Base-by-base conservation (phyloP, 2,113 vertebrate genomes). In the Muntiacus muntjak region DNA sequence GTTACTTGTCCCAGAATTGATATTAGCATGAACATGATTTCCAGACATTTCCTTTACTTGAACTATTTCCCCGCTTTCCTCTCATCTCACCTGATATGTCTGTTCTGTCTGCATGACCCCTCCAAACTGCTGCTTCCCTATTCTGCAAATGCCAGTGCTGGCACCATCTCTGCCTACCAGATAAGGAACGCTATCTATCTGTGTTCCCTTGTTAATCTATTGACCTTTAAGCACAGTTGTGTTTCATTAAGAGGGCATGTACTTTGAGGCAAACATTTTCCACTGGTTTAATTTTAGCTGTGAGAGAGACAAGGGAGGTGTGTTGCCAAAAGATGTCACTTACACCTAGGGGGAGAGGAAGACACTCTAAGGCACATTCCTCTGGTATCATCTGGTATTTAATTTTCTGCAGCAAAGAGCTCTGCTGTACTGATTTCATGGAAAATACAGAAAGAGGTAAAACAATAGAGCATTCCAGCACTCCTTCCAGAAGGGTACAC, bases 261-360 rank as follows among this genome's bases (percentile, higher is more conserved):
- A 79, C 89, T 97, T 97, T 86, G 92, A 98, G 89, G 84, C 87
- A 97, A 97, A 97, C n/a, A 94, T 97, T 97, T 95, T 91, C 93
- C 93, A 93, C 96, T 97, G 91, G 93, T 97, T 97, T 98, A 97
- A 98, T 98, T 97, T 98, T 98, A 97, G 96, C 96, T 60, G 12
- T 89, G 40, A 91, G 90, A 86, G 78, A 36, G 13, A 93, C 94
- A 89, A 60, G 88, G 76, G 82, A 91, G 89, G 64, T 85, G 45
- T 50, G 91, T 97, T 93, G 93, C 91, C 81, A 86, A 97, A 97
- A 97, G 92, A 96, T 86, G 88, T 95, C 97, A 96, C 50, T 45
- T 64, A 93, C 78, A 43, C 54, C 62, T 14, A 92, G 16, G 28
- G 40, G 33, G 45, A 85, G 52, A 78, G 86, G 91, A 87, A 92